Percentiles rank a stretch among this genome's conserved stretches.
Conservation (phyloP, 2,113 vertebrate genomes). For the Peromyscus leucopus region DNA sequence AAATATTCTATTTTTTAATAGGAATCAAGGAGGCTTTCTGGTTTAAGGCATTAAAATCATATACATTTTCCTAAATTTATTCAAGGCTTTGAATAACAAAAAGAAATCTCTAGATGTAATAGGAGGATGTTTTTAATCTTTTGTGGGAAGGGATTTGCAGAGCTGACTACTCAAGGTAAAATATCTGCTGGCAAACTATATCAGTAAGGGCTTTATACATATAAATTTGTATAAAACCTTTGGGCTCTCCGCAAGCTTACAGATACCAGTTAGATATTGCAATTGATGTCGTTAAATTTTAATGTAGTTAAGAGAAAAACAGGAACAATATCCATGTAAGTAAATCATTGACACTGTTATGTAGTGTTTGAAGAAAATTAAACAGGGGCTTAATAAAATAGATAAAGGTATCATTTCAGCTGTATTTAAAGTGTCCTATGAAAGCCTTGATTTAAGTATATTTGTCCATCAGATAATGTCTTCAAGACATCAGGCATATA, state of each 20-base stretch:
- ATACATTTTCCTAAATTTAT: constrained; percentile 91
- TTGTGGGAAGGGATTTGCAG: constrained; percentile 91
- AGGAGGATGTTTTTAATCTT: constrained; percentile 93
- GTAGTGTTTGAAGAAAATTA: constrained; percentile 86
- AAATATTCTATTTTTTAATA: constrained; percentile 91
- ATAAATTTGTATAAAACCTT: constrained; percentile 91
- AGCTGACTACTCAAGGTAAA: constrained; percentile 90
- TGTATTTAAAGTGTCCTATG: constrained; percentile 63
- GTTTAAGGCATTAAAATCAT: constrained; percentile 92
- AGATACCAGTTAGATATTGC: constrained; percentile 89
- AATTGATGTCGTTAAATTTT: constrained; percentile 90
- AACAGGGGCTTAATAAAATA: constrained; percentile 84
- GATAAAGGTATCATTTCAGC: constrained; percentile 82
- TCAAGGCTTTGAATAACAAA: constrained; percentile 93
- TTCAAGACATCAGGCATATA: constrained; percentile 76
- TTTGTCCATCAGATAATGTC: constrained; percentile 75
- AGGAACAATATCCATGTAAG: constrained; percentile 87
- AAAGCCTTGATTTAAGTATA: constrained; percentile 84
- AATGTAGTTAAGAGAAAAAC: constrained; percentile 89
- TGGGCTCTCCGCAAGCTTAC: constrained; percentile 89
- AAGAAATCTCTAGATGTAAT: constrained; percentile 92
- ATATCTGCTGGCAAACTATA: constrained; percentile 91
- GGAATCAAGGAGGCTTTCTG: constrained; percentile 89
- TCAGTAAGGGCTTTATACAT: constrained; percentile 90
- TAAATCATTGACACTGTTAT: constrained; percentile 88